A percentile compares a stretch with the other conserved stretches of the same genome.
phyloP scores from a whole-genome alignment of 2,797 vertebrate species.

The Platyrinchus mystaceus region DNA sequence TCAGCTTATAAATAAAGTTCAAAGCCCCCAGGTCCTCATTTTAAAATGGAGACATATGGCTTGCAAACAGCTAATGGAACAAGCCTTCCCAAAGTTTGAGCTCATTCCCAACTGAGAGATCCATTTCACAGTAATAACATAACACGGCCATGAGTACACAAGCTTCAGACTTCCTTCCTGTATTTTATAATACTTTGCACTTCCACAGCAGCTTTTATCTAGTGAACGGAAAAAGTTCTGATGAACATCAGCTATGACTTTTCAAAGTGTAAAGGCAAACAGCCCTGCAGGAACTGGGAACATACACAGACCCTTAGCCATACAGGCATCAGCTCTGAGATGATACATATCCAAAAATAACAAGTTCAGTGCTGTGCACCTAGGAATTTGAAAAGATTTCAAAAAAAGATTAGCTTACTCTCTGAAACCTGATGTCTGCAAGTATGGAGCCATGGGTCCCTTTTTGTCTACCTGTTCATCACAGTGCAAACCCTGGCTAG shows the following conservation, averaged over 20 bases:
- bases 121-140: conserved; percentile 43
- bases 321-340: background rate
- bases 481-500: background rate
- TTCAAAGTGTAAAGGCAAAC: background rate
- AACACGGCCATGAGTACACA: background rate
- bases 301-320: background rate
- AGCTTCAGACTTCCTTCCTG: conserved; percentile 46
- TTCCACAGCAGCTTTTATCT: conserved; percentile 33
- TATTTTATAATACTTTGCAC: conserved; percentile 15
- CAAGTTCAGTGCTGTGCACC: background rate
- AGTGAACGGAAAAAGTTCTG: background rate
- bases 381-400: background rate
- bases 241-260: conserved; percentile 9
- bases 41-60: conserved; percentile 38
- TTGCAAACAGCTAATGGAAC: conserved; percentile 40
- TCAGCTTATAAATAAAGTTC: conserved; percentile 60
- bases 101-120: conserved; percentile 52
- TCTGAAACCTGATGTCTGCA: background rate
- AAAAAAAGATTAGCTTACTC: background rate
- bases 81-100: conserved; percentile 4
- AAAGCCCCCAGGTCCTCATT: conserved; percentile 30
- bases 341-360: background rate
- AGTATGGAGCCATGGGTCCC: background rate
- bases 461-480: background rate
- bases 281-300: background rate